Conservation (phyloP, 1,140 invertebrate species). For the Zophobas atratus region DNA sequence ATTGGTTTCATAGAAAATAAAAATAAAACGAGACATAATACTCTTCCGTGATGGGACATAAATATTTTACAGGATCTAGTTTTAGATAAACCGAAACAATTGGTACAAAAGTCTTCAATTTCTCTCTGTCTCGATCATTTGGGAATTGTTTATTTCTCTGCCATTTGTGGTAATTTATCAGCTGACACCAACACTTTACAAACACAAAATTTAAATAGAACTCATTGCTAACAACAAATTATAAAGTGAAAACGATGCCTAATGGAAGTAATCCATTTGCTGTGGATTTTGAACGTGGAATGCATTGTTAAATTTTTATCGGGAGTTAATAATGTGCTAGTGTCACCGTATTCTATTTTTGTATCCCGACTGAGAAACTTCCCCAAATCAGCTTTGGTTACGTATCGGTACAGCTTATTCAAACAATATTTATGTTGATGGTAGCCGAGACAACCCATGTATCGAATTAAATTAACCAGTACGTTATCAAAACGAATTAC, state of each 20-base stretch:
- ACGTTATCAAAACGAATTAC: slow-evolving; percentile 60
- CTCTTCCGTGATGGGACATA: too few species aligned
- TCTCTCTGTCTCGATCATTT: slow-evolving; percentile 17
- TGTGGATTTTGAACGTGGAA: too few species aligned
- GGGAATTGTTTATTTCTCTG: slow-evolving; percentile 15
- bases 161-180: slow-evolving; percentile 20
- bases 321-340: too few species aligned
- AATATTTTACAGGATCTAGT: too few species aligned
- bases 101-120: background rate
- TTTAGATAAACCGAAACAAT: background rate
- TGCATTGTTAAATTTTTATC: too few species aligned
- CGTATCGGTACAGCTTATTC: background rate
- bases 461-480: slow-evolving; percentile 50
- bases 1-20: too few species aligned
- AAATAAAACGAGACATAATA: too few species aligned
- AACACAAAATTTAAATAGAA: background rate
- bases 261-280: too few species aligned
- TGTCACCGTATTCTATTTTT: too few species aligned
- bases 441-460: slow-evolving; percentile 25
- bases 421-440: slow-evolving; percentile 7
- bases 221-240: background rate
- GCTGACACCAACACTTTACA: background rate
- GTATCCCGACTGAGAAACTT: too few species aligned
- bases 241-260: too few species aligned
- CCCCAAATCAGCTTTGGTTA: background rate